Conservation (phyloP, 1,140 invertebrate species). For the Bombus consobrinus region DNA sequence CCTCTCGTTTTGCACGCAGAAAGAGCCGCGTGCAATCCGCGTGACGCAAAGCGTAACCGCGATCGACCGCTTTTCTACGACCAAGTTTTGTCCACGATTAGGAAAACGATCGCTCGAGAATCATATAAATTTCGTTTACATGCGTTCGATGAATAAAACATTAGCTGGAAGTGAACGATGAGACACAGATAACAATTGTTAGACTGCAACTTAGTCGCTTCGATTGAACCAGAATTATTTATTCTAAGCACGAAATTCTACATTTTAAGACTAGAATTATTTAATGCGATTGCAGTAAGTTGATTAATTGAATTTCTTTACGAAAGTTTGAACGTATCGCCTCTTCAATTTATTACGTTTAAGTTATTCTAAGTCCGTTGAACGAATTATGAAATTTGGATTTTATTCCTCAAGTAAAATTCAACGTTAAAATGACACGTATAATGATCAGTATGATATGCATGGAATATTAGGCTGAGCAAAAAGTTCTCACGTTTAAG, state of each 20-base stretch:
- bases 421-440: too few species aligned
- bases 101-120: neutral
- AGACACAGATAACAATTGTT: neutral
- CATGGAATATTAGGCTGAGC: too few species aligned
- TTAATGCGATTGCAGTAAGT: too few species aligned
- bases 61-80: neutral
- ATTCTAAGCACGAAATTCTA: neutral
- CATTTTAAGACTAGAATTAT: too few species aligned
- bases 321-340: too few species aligned
- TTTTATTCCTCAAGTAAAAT: too few species aligned
- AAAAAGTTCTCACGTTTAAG: too few species aligned
- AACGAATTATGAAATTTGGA: too few species aligned
- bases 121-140: neutral
- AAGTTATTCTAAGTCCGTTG: too few species aligned
- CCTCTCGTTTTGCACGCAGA: neutral
- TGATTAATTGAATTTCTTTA: too few species aligned
- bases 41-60: conserved; percentile 17
- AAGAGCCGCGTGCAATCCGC: neutral
- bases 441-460: too few species aligned
- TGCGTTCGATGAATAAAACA: conserved; percentile 14
- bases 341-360: too few species aligned
- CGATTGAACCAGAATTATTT: neutral
- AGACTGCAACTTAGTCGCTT: neutral
- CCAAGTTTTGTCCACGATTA: neutral
- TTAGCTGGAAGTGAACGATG: neutral